A percentile compares a stretch with the other conserved stretches of the same genome.
These are phyloP conservation scores for Glyptemys insculpta DNA, from an alignment of 2,797 vertebrate genomes.

Conservation along the genomic window DNA sequence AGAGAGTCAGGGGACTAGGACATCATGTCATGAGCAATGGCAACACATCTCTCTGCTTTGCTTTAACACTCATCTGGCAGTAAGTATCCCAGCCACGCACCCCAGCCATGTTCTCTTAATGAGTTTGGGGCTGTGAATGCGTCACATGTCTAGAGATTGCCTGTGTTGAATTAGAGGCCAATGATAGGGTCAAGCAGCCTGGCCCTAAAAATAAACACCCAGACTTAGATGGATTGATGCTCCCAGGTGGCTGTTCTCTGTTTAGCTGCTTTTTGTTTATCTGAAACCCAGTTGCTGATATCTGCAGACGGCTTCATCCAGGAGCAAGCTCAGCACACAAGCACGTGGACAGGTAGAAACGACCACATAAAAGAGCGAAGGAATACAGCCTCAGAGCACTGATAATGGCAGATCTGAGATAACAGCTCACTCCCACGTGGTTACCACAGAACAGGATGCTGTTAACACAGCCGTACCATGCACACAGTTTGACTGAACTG, in stretches of 20 bases:
- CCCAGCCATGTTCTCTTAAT: fast-evolving
- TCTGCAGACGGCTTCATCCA: fast-evolving
- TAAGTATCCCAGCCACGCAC: neutral
- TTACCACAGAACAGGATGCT: neutral
- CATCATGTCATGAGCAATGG: neutral
- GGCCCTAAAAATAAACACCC: neutral
- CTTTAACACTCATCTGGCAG: neutral
- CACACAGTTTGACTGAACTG: neutral
- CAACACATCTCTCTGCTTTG: neutral
- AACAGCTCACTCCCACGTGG: no score
- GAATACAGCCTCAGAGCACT: neutral
- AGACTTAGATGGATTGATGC: fast-evolving
- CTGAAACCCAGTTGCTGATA: neutral
- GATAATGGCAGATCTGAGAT: neutral
- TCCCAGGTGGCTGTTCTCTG: fast-evolving
- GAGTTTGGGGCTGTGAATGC: fast-evolving
- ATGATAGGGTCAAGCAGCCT: fast-evolving
- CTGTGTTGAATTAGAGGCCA: fast-evolving
- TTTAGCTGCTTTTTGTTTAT: neutral
- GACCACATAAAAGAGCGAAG: neutral
- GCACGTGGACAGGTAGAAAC: neutral
- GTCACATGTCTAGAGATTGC: neutral
- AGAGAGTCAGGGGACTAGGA: neutral
- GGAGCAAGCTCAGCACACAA: neutral
- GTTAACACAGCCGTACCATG: neutral